phyloP scores from a whole-genome alignment of 2,113 vertebrate genomes.

The Salvator merianae region DNA sequence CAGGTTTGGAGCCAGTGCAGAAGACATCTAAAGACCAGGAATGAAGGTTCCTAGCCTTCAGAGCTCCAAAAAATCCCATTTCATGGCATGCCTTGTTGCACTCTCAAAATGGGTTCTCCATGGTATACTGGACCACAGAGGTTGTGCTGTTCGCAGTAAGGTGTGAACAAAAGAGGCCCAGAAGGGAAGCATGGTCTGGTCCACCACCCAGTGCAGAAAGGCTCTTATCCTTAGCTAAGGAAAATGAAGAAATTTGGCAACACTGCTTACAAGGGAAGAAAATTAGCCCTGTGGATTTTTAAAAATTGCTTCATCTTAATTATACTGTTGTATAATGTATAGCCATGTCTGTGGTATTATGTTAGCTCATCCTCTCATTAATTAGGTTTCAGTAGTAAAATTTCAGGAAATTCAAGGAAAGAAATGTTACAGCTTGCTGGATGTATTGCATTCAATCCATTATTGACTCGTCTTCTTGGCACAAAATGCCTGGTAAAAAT shows the following conservation, averaged over 20 bases:
- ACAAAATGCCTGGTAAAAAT: conserved; percentile 13
- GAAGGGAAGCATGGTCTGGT: too few species aligned
- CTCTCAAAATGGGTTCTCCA: too few species aligned
- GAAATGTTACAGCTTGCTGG: conserved; percentile 19
- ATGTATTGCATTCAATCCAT: conserved; percentile 26
- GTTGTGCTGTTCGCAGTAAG: too few species aligned
- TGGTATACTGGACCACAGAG: too few species aligned
- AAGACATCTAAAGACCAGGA: too few species aligned
- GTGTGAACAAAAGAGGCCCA: too few species aligned
- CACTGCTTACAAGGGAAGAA: not conserved
- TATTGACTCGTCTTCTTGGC: conserved; percentile 25
- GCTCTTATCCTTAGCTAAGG: not conserved
- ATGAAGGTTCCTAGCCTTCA: too few species aligned
- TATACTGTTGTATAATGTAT: not conserved
- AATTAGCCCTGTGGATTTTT: conserved; percentile 1
- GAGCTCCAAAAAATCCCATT: too few species aligned
- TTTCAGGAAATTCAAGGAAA: conserved; percentile 15
- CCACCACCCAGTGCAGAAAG: too few species aligned
- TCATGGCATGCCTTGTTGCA: too few species aligned
- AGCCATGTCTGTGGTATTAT: conserved; percentile 5
- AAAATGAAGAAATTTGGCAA: conserved; percentile 3
- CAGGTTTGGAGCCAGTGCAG: too few species aligned
- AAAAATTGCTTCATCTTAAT: conserved; percentile 9
- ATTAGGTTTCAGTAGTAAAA: conserved; percentile 14
- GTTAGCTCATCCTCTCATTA: not conserved